Base-by-base conservation (phyloP, 2,113 vertebrate species). In the Antigone vipio region DNA sequence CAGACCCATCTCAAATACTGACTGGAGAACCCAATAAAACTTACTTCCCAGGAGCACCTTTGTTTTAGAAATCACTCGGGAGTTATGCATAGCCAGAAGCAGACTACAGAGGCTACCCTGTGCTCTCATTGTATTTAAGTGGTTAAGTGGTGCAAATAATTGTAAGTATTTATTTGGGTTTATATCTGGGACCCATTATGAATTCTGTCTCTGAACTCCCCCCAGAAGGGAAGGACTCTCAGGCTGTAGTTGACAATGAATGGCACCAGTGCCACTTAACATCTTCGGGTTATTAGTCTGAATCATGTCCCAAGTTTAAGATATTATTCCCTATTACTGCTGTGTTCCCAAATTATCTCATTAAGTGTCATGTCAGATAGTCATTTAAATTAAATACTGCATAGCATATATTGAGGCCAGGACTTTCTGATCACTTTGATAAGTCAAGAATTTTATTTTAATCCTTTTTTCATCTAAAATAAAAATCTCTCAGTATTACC, bases 391-490 rank as follows among this genome's bases (percentile, higher is more conserved):
- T 86, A 90, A 93, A 89, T n/a, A 72, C 35, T 4, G 0, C 20
- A 92, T 32, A 76, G 44, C 32, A 76, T 92, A 53, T 64, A 85
- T 22, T 78, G 34, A 94, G 69, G 56, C 18, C 30, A 78, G 30
- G 68, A 86, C n/a, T 81, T 63, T 24, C 20, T 72, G 32, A 78
- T 84, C 3, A 1, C 27, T 92, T 86, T 52, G 16, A 60, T 73
- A 88, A 80, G 0, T 42, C 81, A 9, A 73, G 23, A 81, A 71
- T 88, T 87, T 76, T 58, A 88, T 85, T 94, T 92, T 69, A 94
- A 92, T 62, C 16, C 7, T 21, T 79, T 92, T 72, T 89, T 66
- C 3, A 92, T 55, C 50, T 88, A 67, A 91, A 93, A 34, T 42
- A 77, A 59, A 93, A 92, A 77, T 88, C 32, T 62, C 24, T 72